Evolutionary conservation across 2,113 vertebrate species (phyloP).

Genomic region (Dromiciops gliroides): DNA sequence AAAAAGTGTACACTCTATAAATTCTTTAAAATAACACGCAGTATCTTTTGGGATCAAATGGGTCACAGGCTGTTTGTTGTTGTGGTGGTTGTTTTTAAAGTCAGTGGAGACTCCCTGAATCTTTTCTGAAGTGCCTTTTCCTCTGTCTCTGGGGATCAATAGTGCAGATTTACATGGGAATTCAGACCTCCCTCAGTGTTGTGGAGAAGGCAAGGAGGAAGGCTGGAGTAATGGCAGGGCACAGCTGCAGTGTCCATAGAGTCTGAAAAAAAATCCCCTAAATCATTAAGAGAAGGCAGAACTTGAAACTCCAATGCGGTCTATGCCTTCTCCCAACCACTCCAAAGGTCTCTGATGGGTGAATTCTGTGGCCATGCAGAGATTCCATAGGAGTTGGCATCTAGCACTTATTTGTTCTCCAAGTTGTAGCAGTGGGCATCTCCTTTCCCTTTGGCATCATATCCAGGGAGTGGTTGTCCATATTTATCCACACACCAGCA

Average conservation of each 20-base stretch:
- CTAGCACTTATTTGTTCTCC: constrained; percentile 88
- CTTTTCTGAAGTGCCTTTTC: constrained; percentile 74
- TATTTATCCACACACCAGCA: constrained; percentile 99
- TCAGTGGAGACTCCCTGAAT: constrained; percentile 87
- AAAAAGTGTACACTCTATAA: constrained; percentile 36
- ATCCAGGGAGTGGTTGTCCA: constrained; percentile 91
- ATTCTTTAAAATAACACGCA: constrained; percentile 57
- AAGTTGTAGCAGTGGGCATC: constrained; percentile 89
- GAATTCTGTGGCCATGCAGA: constrained; percentile 55
- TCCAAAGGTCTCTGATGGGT: constrained; percentile 67
- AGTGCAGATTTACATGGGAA: constrained; percentile 84
- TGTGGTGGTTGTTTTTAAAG: constrained; percentile 63
- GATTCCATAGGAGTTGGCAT: constrained; percentile 64
- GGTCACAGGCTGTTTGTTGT: constrained; percentile 78
- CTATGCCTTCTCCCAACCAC: constrained; percentile 54
- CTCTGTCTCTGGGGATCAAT: constrained; percentile 82
- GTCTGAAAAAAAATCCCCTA: background rate
- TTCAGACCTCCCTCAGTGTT: constrained; percentile 50
- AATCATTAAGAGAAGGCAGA: constrained; percentile 49
- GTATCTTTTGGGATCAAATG: constrained; percentile 69
- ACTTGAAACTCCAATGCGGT: constrained; percentile 55
- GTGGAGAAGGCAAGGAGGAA: constrained; percentile 17
- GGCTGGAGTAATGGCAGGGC: background rate
- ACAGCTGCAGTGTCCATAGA: constrained; percentile 43
- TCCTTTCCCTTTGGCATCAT: constrained; percentile 87